Evolutionary conservation across 2,888 invertebrate species (phyloP).

Genomic region (Blastobasis adustella): DNA sequence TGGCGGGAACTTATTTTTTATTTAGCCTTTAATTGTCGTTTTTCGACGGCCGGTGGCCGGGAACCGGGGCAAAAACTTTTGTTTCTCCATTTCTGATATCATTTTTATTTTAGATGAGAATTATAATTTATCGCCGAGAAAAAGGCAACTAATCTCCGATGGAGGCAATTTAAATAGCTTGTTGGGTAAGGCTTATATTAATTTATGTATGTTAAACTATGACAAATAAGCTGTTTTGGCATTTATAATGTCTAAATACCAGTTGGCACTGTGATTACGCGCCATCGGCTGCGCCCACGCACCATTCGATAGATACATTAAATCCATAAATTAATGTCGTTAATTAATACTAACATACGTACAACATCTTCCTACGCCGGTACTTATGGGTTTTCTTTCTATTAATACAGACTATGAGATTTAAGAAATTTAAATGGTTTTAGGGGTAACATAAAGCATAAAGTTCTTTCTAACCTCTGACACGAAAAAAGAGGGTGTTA

Average conservation of each 20-base stretch:
- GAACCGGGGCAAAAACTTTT: constrained; percentile 29
- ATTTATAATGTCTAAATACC: constrained; percentile 11
- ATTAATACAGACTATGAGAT: too few species aligned
- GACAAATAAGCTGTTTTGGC: constrained; percentile 8
- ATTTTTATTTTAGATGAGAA: constrained; percentile 14
- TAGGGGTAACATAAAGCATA: too few species aligned
- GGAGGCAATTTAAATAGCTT: neutral
- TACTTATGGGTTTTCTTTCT: too few species aligned
- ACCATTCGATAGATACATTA: constrained; percentile 7
- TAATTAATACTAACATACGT: constrained; percentile 10
- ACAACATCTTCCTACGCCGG: constrained; percentile 4
- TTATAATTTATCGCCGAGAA: constrained; percentile 13
- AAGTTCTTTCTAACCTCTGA: too few species aligned
- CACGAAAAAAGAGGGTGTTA: too few species aligned
- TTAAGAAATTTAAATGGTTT: too few species aligned
- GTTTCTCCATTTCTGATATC: constrained; percentile 11
- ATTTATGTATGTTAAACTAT: constrained; percentile 9
- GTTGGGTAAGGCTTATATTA: constrained; percentile 1
- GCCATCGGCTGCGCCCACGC: constrained; percentile 7
- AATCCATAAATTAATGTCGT: constrained; percentile 7
- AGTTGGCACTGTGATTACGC: constrained; percentile 7
- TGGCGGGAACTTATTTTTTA: constrained; percentile 46
- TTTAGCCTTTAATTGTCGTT: constrained; percentile 69
- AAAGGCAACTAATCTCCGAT: constrained; percentile 2
- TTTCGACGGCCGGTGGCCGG: constrained; percentile 55